These are phyloP conservation scores for Dryobates pubescens DNA, from an alignment of 2,797 vertebrate genomes.

Conservation along the genomic window DNA sequence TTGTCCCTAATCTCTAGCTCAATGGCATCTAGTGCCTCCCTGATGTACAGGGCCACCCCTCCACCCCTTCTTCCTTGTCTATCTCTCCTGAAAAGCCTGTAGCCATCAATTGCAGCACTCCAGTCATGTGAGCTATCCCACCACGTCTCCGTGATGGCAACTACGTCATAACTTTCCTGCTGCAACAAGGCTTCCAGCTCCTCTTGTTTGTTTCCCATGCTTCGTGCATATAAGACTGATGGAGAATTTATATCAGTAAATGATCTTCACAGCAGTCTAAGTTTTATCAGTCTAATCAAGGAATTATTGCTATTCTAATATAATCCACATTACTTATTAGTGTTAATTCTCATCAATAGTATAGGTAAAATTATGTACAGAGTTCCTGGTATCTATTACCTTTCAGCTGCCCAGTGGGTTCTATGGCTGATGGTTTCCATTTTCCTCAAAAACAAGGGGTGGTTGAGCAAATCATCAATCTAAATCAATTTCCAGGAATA, in stretches of 20 bases:
- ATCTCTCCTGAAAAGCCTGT: too few species aligned
- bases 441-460: background rate
- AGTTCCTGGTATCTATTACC: background rate
- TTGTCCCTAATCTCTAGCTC: too few species aligned
- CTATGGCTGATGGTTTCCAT: background rate
- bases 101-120: too few species aligned
- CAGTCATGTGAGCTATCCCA: too few species aligned
- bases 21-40: too few species aligned
- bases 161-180: too few species aligned
- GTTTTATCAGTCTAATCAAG: background rate
- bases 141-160: too few species aligned
- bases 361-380: background rate
- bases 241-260: background rate
- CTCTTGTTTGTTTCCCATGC: too few species aligned
- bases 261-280: background rate
- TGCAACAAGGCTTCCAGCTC: too few species aligned
- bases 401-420: background rate
- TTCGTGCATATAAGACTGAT: background rate
- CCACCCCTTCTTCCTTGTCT: too few species aligned
- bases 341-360: background rate
- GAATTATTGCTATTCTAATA: background rate
- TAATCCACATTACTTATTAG: background rate
- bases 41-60: too few species aligned
- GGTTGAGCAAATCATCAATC: background rate
- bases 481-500: background rate